phyloP scores from a whole-genome alignment of 2,888 invertebrate species.

The Congeria kusceri region DNA sequence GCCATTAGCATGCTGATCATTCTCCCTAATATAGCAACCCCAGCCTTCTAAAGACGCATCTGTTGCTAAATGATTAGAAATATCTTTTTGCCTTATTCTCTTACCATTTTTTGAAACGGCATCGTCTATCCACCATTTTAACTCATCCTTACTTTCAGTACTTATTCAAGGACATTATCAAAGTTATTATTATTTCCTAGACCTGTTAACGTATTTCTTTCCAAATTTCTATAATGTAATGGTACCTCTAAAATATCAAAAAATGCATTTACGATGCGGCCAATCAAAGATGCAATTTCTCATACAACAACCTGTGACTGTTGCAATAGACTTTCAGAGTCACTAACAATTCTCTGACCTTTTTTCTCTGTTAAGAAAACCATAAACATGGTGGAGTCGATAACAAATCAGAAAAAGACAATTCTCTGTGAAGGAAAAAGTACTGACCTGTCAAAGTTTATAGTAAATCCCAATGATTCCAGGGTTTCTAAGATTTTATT shows the following conservation, averaged over 20 bases:
- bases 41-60: conserved; percentile 22
- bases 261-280: conserved; percentile 35
- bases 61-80: conserved; percentile 16
- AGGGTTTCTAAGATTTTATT: conserved; percentile 14
- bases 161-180: conserved; percentile 35
- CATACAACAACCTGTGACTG: conserved; percentile 19
- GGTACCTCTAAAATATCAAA: conserved; percentile 45
- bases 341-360: conserved; percentile 29
- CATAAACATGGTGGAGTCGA: conserved; percentile 43
- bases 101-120: conserved; percentile 38
- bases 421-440: conserved; percentile 27
- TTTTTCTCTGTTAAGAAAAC: conserved; percentile 56
- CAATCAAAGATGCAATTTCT: conserved; percentile 48
- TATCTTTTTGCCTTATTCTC: conserved; percentile 9
- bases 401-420: conserved; percentile 46
- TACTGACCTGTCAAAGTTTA: conserved; percentile 44
- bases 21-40: conserved; percentile 8
- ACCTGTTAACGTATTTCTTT: conserved; percentile 37
- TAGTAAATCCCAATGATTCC: conserved; percentile 29
- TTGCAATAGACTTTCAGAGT: conserved; percentile 21
- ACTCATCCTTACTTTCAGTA: not conserved
- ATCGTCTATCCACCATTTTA: conserved; percentile 34
- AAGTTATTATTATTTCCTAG: conserved; percentile 18
- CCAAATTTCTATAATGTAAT: conserved; percentile 42
- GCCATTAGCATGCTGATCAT: not conserved